Evolutionary conservation across 2,113 vertebrate species (phyloP).

Genomic region (Planiliza haematocheilus): DNA sequence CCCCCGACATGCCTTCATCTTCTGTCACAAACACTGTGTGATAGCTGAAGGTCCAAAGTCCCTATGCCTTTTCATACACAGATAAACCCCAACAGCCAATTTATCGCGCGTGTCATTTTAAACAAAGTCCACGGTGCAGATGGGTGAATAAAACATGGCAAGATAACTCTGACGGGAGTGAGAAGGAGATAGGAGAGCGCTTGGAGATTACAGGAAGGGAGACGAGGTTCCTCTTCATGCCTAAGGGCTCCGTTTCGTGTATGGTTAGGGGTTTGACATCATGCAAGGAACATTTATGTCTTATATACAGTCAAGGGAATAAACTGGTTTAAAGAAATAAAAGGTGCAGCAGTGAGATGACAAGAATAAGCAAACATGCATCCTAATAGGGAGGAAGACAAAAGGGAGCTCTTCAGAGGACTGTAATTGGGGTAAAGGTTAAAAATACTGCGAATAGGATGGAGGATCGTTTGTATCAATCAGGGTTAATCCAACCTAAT

Average conservation of each 20-base stretch:
- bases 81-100: slow-evolving; percentile 50
- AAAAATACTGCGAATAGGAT: slow-evolving; percentile 34
- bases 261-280: slow-evolving; percentile 41
- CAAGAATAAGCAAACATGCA: not conserved
- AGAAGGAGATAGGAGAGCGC: slow-evolving; percentile 41
- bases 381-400: not conserved
- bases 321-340: not conserved
- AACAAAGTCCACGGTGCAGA: slow-evolving; percentile 33
- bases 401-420: not conserved
- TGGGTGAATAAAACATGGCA: slow-evolving; percentile 58
- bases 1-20: slow-evolving; percentile 12
- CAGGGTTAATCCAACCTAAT: slow-evolving; percentile 53
- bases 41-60: slow-evolving; percentile 19
- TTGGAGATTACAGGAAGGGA: slow-evolving; percentile 48
- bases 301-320: too few relatives aligned
- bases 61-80: slow-evolving; percentile 21
- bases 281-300: not conserved
- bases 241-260: slow-evolving; percentile 36
- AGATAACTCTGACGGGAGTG: slow-evolving; percentile 66
- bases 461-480: slow-evolving; percentile 54
- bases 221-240: slow-evolving; percentile 20
- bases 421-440: slow-evolving; percentile 28
- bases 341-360: not conserved
- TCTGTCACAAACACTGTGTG: not conserved
- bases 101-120: slow-evolving; percentile 53